Evolutionary conservation across 2,888 invertebrate genomes (phyloP).

Genomic region (Agrotis puta): DNA sequence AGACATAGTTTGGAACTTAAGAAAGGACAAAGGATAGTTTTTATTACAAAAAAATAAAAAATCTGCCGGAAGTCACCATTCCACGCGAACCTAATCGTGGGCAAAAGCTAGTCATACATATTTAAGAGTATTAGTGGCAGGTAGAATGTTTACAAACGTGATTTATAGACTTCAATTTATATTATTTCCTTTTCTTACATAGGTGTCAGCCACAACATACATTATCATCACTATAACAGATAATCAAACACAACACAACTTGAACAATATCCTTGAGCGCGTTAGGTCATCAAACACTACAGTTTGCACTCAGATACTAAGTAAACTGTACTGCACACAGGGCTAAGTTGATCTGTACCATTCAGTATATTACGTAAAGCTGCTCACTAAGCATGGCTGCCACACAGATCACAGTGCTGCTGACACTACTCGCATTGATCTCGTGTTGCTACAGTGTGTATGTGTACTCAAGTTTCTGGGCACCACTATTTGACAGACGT

Average conservation of each 20-base stretch:
- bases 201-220: conserved; percentile 24
- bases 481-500: conserved; percentile 80
- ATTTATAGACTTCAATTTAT: not conserved
- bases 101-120: too few species aligned
- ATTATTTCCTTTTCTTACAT: not conserved
- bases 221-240: conserved; percentile 18
- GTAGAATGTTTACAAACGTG: too few species aligned
- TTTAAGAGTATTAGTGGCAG: not conserved
- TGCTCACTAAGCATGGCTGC: conserved; percentile 20
- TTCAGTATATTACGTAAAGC: conserved; percentile 24
- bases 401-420: not conserved
- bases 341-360: not conserved
- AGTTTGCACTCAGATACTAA: conserved; percentile 37
- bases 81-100: too few species aligned
- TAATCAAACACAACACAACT: conserved; percentile 6
- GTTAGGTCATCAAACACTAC: conserved; percentile 51
- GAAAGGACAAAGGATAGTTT: too few species aligned
- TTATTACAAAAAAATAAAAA: too few species aligned
- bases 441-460: conserved; percentile 66
- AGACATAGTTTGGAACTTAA: too few species aligned
- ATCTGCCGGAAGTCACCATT: too few species aligned
- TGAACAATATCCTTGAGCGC: conserved; percentile 49
- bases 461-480: conserved; percentile 85
- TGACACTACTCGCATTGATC: conserved; percentile 9
- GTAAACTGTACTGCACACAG: not conserved